Evolutionary conservation across 2,888 invertebrate genomes (phyloP).

Genomic region (Ophion obscuratus): DNA sequence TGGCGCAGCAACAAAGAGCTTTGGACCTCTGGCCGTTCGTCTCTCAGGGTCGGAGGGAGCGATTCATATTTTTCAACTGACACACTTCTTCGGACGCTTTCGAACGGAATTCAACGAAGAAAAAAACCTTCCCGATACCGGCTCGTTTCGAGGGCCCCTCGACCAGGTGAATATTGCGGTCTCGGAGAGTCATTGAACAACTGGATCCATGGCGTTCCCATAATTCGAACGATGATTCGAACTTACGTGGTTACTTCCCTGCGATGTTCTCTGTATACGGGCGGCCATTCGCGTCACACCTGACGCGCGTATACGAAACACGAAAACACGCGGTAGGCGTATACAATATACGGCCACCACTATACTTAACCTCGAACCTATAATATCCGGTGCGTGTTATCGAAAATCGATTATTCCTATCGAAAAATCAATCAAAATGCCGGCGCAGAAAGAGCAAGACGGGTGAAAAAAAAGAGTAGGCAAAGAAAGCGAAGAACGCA

Average conservation of each 20-base stretch:
- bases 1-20: conserved; percentile 82
- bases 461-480: conserved; percentile 5
- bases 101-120: conserved; percentile 19
- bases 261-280: conserved; percentile 70
- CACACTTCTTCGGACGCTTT: conserved; percentile 21
- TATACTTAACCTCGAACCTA: conserved; percentile 52
- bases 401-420: conserved; percentile 54
- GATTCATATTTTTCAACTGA: conserved; percentile 44
- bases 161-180: not conserved
- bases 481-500: conserved; percentile 3
- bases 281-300: conserved; percentile 76
- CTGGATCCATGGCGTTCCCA: not conserved
- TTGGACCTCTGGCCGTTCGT: conserved; percentile 79
- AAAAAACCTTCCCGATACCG: not conserved
- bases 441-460: not conserved
- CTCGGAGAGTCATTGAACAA: conserved; percentile 5
- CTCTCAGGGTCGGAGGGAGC: conserved; percentile 74
- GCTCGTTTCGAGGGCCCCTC: not conserved
- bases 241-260: conserved; percentile 69
- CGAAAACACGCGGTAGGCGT: conserved; percentile 55
- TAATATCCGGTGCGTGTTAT: conserved; percentile 39
- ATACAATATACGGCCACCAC: conserved; percentile 18
- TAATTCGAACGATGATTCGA: not conserved
- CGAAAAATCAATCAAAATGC: conserved; percentile 51
- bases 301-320: conserved; percentile 71